Percentiles rank a stretch among this genome's conserved stretches.
These are phyloP conservation scores for Empidonax traillii DNA, from an alignment of 2,113 vertebrate species.

Conservation along the genomic window DNA sequence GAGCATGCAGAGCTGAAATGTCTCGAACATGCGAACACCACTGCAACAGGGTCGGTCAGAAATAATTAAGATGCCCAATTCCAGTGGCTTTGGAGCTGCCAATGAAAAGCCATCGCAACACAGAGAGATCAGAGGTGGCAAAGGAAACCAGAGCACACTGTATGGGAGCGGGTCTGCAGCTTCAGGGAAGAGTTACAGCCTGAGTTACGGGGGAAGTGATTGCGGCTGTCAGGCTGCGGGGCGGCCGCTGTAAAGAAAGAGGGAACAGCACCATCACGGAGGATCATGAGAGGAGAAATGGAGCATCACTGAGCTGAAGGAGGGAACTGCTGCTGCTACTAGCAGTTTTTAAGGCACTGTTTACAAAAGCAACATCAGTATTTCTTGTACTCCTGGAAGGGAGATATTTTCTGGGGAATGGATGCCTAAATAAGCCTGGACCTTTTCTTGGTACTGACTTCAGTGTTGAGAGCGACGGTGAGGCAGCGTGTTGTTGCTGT, in stretches of 20 bases:
- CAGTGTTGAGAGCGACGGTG: neutral
- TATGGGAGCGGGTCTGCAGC: neutral
- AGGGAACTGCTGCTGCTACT: neutral
- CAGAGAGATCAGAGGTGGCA: neutral
- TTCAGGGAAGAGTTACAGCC: neutral
- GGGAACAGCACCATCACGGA: neutral
- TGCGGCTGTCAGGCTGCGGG: neutral
- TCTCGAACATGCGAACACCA: neutral
- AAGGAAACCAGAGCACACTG: neutral
- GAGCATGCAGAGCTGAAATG: neutral
- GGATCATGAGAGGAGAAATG: neutral
- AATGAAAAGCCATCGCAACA: neutral
- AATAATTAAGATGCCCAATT: neutral
- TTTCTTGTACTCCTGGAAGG: neutral
- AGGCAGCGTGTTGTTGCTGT: neutral
- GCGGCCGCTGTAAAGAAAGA: neutral
- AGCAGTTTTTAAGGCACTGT: neutral
- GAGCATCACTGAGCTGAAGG: neutral
- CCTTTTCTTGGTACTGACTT: neutral
- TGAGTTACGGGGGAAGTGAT: neutral
- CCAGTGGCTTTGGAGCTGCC: neutral
- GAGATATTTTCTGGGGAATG: neutral
- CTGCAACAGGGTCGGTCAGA: neutral
- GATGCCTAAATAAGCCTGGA: neutral
- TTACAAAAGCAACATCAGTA: neutral